A percentile compares a stretch with the other conserved stretches of the same genome.
Evolutionary conservation across 2,888 invertebrate genomes (phyloP).

Genomic region (Phasia obesa): DNA sequence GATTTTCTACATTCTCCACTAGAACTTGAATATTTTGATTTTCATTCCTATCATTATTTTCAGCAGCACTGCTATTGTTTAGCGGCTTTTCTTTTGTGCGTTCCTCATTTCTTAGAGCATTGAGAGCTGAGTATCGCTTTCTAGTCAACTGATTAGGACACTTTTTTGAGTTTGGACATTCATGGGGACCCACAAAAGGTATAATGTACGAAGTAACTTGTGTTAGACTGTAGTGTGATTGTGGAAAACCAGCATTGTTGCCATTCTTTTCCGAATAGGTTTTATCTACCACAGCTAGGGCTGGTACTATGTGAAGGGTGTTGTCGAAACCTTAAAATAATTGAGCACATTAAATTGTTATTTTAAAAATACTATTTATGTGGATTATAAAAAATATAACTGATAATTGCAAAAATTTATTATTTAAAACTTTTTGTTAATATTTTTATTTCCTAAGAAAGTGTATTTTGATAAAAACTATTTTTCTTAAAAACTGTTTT

Average conservation of each 20-base stretch:
- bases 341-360: no score
- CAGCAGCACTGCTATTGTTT: constrained; percentile 30
- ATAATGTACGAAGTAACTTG: constrained; percentile 82
- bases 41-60: constrained; percentile 39
- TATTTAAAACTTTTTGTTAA: no score
- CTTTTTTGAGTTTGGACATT: constrained; percentile 82
- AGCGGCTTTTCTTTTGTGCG: constrained; percentile 39
- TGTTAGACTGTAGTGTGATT: constrained; percentile 78
- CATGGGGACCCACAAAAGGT: constrained; percentile 82
- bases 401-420: no score
- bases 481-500: no score
- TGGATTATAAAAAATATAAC: no score
- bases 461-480: no score
- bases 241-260: constrained; percentile 73
- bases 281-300: constrained; percentile 80
- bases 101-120: constrained; percentile 46
- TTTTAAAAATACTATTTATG: no score
- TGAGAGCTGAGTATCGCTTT: constrained; percentile 42
- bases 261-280: constrained; percentile 73
- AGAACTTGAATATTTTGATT: constrained; percentile 47
- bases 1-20: constrained; percentile 47
- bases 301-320: constrained; percentile 82
- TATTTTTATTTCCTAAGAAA: no score
- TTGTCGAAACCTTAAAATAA: constrained; percentile 81
- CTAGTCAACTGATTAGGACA: constrained; percentile 79